phyloP scores from a whole-genome alignment of 2,797 vertebrate genomes.

The Austrolebias charrua region DNA sequence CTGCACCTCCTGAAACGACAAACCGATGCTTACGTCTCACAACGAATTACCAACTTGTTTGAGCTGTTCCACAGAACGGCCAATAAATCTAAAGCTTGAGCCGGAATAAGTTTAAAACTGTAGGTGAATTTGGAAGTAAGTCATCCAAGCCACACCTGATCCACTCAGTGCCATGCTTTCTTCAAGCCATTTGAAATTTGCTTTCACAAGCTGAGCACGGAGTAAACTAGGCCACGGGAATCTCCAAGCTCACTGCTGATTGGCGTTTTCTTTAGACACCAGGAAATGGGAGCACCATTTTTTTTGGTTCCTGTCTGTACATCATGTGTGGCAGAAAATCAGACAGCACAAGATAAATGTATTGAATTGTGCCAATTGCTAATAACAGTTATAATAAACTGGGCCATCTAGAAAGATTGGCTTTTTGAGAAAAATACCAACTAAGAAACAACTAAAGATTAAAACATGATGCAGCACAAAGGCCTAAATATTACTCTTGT shows the following conservation, averaged over 20 bases:
- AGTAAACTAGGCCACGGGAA: slow-evolving; percentile 42
- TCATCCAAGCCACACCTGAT: slow-evolving; percentile 39
- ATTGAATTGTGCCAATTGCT: neutral
- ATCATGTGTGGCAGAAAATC: slow-evolving; percentile 9
- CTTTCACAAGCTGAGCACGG: slow-evolving; percentile 31
- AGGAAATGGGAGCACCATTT: slow-evolving; percentile 41
- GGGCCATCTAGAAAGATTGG: too few relatives aligned
- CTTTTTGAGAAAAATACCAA: too few relatives aligned
- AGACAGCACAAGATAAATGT: neutral
- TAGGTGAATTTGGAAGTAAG: slow-evolving; percentile 10
- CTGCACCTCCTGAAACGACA: slow-evolving; percentile 8
- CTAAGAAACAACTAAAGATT: too few relatives aligned
- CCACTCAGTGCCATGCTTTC: slow-evolving; percentile 12
- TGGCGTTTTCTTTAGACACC: slow-evolving; percentile 44
- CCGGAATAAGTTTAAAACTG: slow-evolving; percentile 11
- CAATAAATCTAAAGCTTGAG: neutral
- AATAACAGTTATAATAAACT: slow-evolving; percentile 1
- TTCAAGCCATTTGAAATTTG: slow-evolving; percentile 29
- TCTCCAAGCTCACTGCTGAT: slow-evolving; percentile 32
- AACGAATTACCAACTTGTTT: slow-evolving; percentile 20
- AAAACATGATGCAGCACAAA: too few relatives aligned
- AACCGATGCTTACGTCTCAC: neutral
- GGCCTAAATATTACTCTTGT: too few relatives aligned
- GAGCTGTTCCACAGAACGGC: slow-evolving; percentile 11
- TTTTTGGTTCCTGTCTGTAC: neutral